Percentiles rank a stretch among this genome's conserved stretches.
Conservation (phyloP, 1,140 invertebrate genomes). For the Calliphora vicina region DNA sequence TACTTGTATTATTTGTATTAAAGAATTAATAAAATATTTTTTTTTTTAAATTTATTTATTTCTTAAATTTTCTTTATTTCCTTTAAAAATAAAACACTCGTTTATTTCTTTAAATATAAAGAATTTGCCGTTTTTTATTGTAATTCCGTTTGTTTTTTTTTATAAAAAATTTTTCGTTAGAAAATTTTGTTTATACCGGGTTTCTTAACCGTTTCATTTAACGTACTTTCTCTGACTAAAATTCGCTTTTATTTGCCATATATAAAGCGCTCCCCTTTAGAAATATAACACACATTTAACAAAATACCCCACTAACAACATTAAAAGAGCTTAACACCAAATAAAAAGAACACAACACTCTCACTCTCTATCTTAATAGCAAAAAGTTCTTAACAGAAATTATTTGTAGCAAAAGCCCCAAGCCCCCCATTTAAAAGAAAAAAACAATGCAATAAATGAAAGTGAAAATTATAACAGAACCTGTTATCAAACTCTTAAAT, state of each 20-base stretch:
- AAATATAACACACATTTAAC: no score
- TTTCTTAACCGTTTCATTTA: conserved; percentile 24
- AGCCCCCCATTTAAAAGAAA: no score
- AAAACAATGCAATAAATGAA: background rate
- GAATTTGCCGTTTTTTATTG: background rate
- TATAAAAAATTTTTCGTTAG: background rate
- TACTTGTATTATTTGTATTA: no score
- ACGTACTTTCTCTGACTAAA: conserved; percentile 28
- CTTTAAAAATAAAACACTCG: background rate
- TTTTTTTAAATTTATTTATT: background rate
- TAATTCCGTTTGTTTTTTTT: background rate
- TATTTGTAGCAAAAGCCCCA: background rate
- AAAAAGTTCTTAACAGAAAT: background rate
- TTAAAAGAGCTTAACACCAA: background rate
- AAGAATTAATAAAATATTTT: background rate
- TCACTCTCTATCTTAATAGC: background rate
- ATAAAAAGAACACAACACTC: background rate
- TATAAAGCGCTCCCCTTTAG: background rate
- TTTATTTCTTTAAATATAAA: background rate
- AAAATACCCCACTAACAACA: background rate
- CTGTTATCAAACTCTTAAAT: no score
- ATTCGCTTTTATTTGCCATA: conserved; percentile 23
- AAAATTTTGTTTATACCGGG: conserved; percentile 10
- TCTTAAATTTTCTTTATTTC: background rate
- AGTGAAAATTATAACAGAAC: background rate